Evolutionary conservation across 2,797 vertebrate genomes (phyloP).

Genomic region (Miichthys miiuy): DNA sequence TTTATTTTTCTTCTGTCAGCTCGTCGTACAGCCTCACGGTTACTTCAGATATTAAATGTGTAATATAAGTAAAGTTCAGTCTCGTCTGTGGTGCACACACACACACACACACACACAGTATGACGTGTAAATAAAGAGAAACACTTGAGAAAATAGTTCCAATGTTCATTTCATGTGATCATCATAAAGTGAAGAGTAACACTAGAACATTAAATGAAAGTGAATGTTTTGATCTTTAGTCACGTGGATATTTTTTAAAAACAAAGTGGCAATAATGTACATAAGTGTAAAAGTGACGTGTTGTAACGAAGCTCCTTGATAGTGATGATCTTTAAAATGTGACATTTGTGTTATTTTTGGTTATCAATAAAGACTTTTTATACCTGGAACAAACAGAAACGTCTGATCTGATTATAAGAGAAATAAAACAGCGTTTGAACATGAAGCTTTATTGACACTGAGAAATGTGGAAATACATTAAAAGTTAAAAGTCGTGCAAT

Average conservation of each 20-base stretch:
- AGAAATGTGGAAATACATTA: no score
- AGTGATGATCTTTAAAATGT: constrained; percentile 50
- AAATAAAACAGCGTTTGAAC: no score
- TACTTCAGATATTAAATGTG: neutral
- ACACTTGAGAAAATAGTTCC: constrained; percentile 32
- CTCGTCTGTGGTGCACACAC: constrained; percentile 55
- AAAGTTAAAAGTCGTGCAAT: no score
- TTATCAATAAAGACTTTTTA: constrained; percentile 81
- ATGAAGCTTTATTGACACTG: no score
- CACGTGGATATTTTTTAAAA: constrained; percentile 38
- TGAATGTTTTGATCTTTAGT: constrained; percentile 9
- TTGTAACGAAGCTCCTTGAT: constrained; percentile 48
- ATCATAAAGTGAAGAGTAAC: neutral
- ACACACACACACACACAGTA: constrained; percentile 10
- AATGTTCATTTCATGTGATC: constrained; percentile 21
- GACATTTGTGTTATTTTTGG: constrained; percentile 67
- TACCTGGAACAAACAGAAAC: constrained; percentile 51
- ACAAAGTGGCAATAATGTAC: constrained; percentile 74
- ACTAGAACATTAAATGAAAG: constrained; percentile 11
- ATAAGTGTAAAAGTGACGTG: constrained; percentile 63
- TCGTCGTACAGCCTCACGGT: neutral
- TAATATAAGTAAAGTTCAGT: neutral
- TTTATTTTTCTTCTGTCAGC: neutral
- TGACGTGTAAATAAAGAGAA: constrained; percentile 19
- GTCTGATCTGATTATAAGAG: neutral